phyloP scores from a whole-genome alignment of 1,140 invertebrate species.

The Drosophila chauvacae region DNA sequence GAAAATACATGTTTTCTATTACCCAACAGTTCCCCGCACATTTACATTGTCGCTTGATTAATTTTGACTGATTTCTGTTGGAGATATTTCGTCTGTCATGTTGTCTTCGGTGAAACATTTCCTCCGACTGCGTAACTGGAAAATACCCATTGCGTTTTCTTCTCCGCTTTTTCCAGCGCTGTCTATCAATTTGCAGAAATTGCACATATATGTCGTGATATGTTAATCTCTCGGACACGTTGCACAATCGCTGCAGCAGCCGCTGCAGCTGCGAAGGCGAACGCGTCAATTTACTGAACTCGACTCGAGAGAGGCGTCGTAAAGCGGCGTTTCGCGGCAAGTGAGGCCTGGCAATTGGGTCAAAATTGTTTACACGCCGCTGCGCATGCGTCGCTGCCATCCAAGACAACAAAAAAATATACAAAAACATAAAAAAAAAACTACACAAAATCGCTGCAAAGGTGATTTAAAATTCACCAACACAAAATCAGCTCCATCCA shows the following conservation, averaged over 20 bases:
- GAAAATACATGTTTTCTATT: neutral
- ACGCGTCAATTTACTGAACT: slow-evolving; percentile 43
- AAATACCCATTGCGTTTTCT: slow-evolving; percentile 12
- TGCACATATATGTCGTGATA: slow-evolving; percentile 22
- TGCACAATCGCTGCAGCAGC: slow-evolving; percentile 41
- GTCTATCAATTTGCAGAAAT: slow-evolving; percentile 36
- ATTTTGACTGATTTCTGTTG: neutral
- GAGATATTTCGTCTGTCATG: neutral
- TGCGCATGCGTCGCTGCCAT: slow-evolving; percentile 54
- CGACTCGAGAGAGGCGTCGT: neutral
- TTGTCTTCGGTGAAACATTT: slow-evolving; percentile 2
- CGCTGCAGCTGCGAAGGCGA: slow-evolving; percentile 39
- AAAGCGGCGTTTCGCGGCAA: slow-evolving; percentile 22
- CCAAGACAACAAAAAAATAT: slow-evolving; percentile 1
- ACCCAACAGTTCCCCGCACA: neutral
- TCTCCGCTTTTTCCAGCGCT: neutral
- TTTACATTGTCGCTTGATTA: neutral
- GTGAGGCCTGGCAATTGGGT: slow-evolving; percentile 65
- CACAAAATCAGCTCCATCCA: slow-evolving; percentile 24
- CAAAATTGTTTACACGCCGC: slow-evolving; percentile 64
- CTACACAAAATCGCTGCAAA: slow-evolving; percentile 14
- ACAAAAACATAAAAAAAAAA: neutral
- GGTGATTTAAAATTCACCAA: slow-evolving; percentile 45
- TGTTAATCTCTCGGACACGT: slow-evolving; percentile 26
- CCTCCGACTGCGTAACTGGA: slow-evolving; percentile 15